Evolutionary conservation across 2,113 vertebrate genomes (phyloP), one percentile per base, ranked within the genome.

Genomic region (Corythaixoides concolor): DNA sequence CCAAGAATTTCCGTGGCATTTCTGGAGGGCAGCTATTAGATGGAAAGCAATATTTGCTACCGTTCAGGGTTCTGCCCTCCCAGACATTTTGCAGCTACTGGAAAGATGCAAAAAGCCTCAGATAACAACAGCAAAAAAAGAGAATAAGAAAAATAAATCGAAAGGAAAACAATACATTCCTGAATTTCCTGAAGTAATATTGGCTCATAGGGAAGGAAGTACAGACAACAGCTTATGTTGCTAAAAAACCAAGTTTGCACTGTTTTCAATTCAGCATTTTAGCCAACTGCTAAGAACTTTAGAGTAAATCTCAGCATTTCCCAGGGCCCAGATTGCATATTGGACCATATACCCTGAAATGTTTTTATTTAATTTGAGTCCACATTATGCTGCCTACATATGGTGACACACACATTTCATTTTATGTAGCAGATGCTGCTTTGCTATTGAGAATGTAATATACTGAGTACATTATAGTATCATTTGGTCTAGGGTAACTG

Each of bases 401-500:
- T 97, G 97, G 95, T 93, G 85, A 78, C 90, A 93, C 91, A 90
- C 92, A 92, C 92, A 94, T 92, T 96, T 78, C 69, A 77, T 45
- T 96, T 90, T 50, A 89, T 87, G 96, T 27, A 95, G 96, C 97
- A 98, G 97, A 92, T 97, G 97, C 96, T 96, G 88, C 95, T 91
- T 85, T 91, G 94, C 96, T 92, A 87, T 72, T 93, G 96, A 93
- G 96, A 85, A 84, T 85, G 91, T 49, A 76, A 94, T 56, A 85
- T 39, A 89, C 80, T 2, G 74, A 95, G 92, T 72, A 43, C 77
- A 95, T 94, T 80, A 69, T 69, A 88, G 88, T 43, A 19, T 73
- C 67, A 22, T 89, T 95, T 73, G 91, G 85, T 89, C 94, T 93
- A 88, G 79, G 85, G 73, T 39, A 95, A 85, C 81, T 72, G 79